Evolutionary conservation across 2,888 invertebrate genomes (phyloP).

Genomic region (Cheilosia vernalis): DNA sequence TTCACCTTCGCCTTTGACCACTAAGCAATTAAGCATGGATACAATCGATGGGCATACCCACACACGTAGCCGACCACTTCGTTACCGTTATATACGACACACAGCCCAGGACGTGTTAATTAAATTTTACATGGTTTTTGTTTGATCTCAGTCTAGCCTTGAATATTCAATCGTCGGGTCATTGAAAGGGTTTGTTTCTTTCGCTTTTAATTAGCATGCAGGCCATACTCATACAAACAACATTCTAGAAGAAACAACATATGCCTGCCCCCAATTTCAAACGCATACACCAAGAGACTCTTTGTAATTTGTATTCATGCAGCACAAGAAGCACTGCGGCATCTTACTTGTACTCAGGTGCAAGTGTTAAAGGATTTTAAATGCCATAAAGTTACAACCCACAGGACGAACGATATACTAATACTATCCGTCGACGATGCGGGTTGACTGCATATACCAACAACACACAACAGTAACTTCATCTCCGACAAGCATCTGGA

Average conservation of each 20-base stretch:
- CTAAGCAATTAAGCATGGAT: constrained; percentile 5
- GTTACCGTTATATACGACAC: constrained; percentile 9
- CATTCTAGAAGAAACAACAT: constrained; percentile 4
- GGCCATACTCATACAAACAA: constrained; percentile 9
- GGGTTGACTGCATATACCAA: constrained; percentile 44
- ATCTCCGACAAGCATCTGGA: constrained; percentile 41
- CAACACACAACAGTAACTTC: constrained; percentile 48
- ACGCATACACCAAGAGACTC: constrained; percentile 29
- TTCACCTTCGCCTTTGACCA: constrained; percentile 56
- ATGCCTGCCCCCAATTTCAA: constrained; percentile 10
- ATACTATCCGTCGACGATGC: constrained; percentile 19
- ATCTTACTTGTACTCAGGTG: constrained; percentile 39
- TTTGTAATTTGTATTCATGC: constrained; percentile 71
- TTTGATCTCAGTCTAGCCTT: constrained; percentile 70
- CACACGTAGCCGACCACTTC: constrained; percentile 43
- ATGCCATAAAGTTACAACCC: constrained; percentile 57
- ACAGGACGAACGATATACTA: constrained; percentile 52
- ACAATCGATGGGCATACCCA: constrained; percentile 25
- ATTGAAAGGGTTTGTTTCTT: constrained; percentile 35
- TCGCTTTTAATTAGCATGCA: constrained; percentile 60
- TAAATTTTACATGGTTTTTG: constrained; percentile 72
- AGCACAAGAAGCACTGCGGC: constrained; percentile 37
- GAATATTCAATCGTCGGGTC: constrained; percentile 38
- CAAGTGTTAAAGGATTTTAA: constrained; percentile 62
- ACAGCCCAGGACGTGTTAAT: constrained; percentile 62